A percentile compares a stretch with the other conserved stretches of the same genome.
Evolutionary conservation across 2,113 vertebrate species (phyloP).

Genomic region (Microtus oregoni): DNA sequence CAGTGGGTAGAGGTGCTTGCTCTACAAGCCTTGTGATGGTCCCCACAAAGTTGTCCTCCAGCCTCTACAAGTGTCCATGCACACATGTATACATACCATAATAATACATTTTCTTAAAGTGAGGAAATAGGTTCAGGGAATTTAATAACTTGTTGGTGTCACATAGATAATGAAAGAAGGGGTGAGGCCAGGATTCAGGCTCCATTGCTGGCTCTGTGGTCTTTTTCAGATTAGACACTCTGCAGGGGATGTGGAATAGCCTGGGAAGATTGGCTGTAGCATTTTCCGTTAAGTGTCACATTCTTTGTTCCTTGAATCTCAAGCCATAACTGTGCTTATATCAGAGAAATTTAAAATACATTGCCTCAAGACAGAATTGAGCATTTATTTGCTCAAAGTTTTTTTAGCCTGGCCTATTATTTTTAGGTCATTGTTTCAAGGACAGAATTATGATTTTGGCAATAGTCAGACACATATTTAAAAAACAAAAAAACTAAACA

Average conservation of each 20-base stretch:
- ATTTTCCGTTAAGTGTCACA: not conserved
- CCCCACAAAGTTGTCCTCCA: not conserved
- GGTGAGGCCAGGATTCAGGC: not conserved
- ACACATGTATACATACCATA: too few species aligned
- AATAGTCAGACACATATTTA: constrained; percentile 70
- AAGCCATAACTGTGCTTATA: constrained; percentile 8
- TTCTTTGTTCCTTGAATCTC: not conserved
- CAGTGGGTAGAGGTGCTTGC: not conserved
- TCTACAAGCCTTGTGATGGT: not conserved
- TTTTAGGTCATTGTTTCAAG: constrained; percentile 75
- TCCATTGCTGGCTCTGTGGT: not conserved
- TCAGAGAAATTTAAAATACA: constrained; percentile 48
- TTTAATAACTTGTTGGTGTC: constrained; percentile 26
- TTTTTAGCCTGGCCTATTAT: constrained; percentile 32
- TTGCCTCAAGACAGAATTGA: constrained; percentile 3
- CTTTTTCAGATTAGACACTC: not conserved
- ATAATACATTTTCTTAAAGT: constrained; percentile 22
- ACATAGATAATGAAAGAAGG: not conserved
- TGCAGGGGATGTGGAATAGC: not conserved
- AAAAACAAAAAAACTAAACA: not conserved
- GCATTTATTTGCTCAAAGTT: constrained; percentile 53
- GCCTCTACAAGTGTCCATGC: too few species aligned
- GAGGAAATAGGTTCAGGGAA: constrained; percentile 43
- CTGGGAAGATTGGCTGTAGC: not conserved
- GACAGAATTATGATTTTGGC: constrained; percentile 72